These are phyloP conservation scores for Alfaro cultratus DNA, from an alignment of 2,797 vertebrate genomes.

Conservation along the genomic window DNA sequence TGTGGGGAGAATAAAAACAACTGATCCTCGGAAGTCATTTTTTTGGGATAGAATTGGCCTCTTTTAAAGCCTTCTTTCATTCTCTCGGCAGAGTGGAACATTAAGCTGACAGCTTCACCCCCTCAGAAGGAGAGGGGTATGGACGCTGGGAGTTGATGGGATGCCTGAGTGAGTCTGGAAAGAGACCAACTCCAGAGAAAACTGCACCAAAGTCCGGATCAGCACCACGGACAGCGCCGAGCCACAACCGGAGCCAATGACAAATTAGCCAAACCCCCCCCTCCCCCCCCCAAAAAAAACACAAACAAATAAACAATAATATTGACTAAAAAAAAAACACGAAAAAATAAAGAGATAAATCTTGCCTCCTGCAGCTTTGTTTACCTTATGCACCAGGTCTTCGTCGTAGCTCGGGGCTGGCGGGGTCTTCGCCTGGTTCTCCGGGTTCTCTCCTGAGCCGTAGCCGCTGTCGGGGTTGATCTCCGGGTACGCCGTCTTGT, in stretches of 20 bases:
- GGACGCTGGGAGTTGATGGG: neutral
- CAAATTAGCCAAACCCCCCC: neutral
- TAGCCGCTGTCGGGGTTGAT: slow-evolving; percentile 69
- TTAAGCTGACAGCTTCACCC: neutral
- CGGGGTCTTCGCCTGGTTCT: slow-evolving; percentile 50
- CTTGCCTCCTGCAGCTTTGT: neutral
- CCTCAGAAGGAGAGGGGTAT: neutral
- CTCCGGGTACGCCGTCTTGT: slow-evolving; percentile 72
- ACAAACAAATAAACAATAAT: neutral
- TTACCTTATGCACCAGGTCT: slow-evolving; percentile 77
- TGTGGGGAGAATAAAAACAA: neutral
- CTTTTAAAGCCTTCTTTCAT: neutral
- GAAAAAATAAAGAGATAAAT: neutral
- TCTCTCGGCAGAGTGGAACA: neutral
- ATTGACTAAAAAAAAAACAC: neutral
- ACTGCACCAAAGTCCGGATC: slow-evolving; percentile 22
- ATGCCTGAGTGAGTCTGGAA: slow-evolving; percentile 8
- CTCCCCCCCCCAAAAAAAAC: too few relatives aligned
- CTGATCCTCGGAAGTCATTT: neutral
- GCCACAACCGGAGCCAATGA: neutral
- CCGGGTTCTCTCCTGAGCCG: slow-evolving; percentile 61
- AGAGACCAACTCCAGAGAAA: slow-evolving; percentile 2
- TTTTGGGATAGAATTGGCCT: neutral
- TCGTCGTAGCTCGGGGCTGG: slow-evolving; percentile 65
- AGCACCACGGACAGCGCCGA: slow-evolving; percentile 54